Conservation (phyloP, 2,888 invertebrate genomes). For the Microplitis deprimator region DNA sequence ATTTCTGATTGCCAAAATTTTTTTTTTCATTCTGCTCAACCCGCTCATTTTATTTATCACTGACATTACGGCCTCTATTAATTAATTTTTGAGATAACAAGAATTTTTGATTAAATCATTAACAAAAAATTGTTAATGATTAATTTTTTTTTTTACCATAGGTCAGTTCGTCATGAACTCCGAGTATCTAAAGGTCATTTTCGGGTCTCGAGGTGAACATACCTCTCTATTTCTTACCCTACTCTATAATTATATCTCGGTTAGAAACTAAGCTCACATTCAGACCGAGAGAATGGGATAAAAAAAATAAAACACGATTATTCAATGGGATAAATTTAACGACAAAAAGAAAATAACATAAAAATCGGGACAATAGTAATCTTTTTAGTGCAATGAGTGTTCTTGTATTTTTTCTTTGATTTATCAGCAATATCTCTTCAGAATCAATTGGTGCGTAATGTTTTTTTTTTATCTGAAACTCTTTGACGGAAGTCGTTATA, state of each 20-base stretch:
- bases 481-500: slow-evolving; percentile 29
- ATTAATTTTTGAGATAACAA: too few relatives aligned
- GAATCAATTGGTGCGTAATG: slow-evolving; percentile 37
- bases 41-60: too few relatives aligned
- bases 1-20: too few relatives aligned
- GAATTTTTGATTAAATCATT: too few relatives aligned
- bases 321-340: slow-evolving; percentile 6
- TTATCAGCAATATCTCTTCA: slow-evolving; percentile 25
- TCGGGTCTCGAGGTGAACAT: slow-evolving; percentile 34
- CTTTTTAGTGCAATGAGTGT: neutral
- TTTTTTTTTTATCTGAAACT: slow-evolving; percentile 24
- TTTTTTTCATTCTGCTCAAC: too few relatives aligned
- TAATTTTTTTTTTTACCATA: neutral
- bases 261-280: slow-evolving; percentile 21
- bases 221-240: slow-evolving; percentile 28
- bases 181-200: slow-evolving; percentile 36
- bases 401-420: slow-evolving; percentile 23
- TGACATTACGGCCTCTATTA: too few relatives aligned
- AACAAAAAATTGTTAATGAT: neutral
- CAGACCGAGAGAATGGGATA: neutral
- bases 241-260: slow-evolving; percentile 27
- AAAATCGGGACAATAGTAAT: slow-evolving; percentile 33
- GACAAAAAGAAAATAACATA: neutral
- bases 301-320: slow-evolving; percentile 10
- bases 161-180: slow-evolving; percentile 25